Percentiles rank a stretch among this genome's conserved stretches.
phyloP scores from a whole-genome alignment of 2,797 vertebrate species.

The Synanceia verrucosa region DNA sequence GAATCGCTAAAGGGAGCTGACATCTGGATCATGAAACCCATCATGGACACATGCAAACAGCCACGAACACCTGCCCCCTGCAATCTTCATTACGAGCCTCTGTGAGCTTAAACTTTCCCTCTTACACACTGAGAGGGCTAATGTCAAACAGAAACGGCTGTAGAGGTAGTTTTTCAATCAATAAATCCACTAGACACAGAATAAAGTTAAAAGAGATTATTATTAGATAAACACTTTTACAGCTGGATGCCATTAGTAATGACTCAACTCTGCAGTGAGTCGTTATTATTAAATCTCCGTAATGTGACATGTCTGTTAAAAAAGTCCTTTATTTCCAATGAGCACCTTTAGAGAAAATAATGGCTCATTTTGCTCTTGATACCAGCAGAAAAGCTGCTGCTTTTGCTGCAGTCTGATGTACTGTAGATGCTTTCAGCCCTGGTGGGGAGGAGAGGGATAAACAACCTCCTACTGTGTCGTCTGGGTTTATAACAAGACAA shows the following conservation, averaged over 20 bases:
- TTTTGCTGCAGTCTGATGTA: slow-evolving; percentile 16
- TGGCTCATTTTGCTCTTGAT: background rate
- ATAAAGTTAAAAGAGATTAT: background rate
- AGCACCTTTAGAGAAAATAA: background rate
- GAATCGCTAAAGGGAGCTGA: slow-evolving; percentile 45
- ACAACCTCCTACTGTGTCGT: slow-evolving; percentile 27
- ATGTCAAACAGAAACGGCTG: slow-evolving; percentile 1
- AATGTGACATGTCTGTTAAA: background rate
- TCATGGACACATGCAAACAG: slow-evolving; percentile 30
- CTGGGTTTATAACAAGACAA: slow-evolving; percentile 32
- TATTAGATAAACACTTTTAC: background rate
- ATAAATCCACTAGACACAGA: background rate
- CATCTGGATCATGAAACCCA: slow-evolving; percentile 53
- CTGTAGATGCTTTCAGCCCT: slow-evolving; percentile 18
- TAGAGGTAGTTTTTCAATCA: background rate
- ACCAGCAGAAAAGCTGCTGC: background rate
- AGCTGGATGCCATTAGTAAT: too few species aligned
- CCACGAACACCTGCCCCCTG: slow-evolving; percentile 40
- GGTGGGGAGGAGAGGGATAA: slow-evolving; percentile 6
- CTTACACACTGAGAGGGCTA: background rate
- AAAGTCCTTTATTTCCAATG: background rate
- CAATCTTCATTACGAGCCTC: slow-evolving; percentile 24
- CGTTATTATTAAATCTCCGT: background rate
- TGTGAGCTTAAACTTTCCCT: slow-evolving; percentile 3
- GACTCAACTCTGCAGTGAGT: too few species aligned